phyloP scores from a whole-genome alignment of 2,113 vertebrate species.

The Hippolais icterina region DNA sequence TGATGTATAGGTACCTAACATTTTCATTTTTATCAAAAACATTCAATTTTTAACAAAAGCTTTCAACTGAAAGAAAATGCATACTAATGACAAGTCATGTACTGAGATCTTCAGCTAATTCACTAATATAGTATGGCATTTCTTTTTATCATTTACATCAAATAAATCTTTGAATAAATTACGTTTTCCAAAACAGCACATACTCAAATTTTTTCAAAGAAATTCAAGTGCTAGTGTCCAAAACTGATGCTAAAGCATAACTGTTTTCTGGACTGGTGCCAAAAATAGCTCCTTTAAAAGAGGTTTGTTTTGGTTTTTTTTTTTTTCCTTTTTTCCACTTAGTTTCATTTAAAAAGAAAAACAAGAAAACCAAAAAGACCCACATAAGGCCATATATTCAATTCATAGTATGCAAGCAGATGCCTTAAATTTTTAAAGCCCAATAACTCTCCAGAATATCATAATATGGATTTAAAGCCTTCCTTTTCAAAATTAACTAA shows the following conservation, averaged over 20 bases:
- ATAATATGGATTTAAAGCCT: background rate
- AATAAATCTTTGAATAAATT: background rate
- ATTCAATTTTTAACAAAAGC: background rate
- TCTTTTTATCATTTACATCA: background rate
- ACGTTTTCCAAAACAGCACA: background rate
- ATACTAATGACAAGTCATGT: background rate
- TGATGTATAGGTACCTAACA: background rate
- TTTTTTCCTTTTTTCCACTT: background rate
- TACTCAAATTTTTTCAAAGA: background rate
- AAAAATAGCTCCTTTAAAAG: background rate
- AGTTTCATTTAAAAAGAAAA: background rate
- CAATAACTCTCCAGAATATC: background rate
- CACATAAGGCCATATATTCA: background rate
- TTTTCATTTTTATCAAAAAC: background rate
- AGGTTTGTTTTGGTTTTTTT: background rate
- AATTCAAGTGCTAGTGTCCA: background rate
- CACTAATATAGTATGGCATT: background rate
- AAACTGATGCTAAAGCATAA: background rate
- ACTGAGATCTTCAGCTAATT: background rate
- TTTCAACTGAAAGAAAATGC: background rate
- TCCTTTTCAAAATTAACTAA: background rate
- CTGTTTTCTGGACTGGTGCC: background rate
- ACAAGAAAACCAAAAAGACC: rapidly evolving
- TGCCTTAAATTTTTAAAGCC: background rate
- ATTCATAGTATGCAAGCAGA: background rate